Conservation (phyloP, 2,797 vertebrate species). For the Alectoris magna region DNA sequence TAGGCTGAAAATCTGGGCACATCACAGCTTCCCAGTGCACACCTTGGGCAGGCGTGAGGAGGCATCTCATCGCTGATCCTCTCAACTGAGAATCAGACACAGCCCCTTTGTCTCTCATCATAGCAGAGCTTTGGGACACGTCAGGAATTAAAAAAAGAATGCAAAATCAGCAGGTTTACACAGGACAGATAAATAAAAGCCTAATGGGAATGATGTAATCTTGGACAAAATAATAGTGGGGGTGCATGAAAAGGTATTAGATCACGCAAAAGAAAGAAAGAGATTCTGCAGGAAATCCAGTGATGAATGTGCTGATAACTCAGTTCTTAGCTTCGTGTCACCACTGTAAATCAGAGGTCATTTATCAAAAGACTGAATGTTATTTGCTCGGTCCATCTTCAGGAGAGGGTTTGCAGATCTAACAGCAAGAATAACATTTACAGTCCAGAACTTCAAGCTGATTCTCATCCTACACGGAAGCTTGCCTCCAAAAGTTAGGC, state of each 20-base stretch:
- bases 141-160: not conserved
- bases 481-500: constrained; percentile 16
- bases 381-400: constrained; percentile 55
- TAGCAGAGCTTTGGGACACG: not conserved
- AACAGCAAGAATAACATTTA: constrained; percentile 38
- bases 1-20: not conserved
- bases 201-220: not conserved
- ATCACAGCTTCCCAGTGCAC: not conserved
- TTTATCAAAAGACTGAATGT: constrained; percentile 48
- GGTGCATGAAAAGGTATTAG: not conserved
- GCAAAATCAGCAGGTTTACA: not conserved
- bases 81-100: not conserved
- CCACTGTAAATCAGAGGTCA: constrained; percentile 49
- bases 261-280: not conserved
- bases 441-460: constrained; percentile 12
- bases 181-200: constrained; percentile 2
- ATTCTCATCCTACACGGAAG: constrained; percentile 5
- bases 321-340: constrained; percentile 39
- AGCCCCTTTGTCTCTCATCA: not conserved
- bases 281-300: constrained; percentile 25
- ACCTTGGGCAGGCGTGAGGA: not conserved
- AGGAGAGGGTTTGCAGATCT: constrained; percentile 8
- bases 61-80: not conserved
- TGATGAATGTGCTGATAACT: constrained; percentile 57
- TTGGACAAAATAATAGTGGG: not conserved